Base-by-base conservation (phyloP, 2,888 invertebrate species). In the Barypeithes pellucidus region DNA sequence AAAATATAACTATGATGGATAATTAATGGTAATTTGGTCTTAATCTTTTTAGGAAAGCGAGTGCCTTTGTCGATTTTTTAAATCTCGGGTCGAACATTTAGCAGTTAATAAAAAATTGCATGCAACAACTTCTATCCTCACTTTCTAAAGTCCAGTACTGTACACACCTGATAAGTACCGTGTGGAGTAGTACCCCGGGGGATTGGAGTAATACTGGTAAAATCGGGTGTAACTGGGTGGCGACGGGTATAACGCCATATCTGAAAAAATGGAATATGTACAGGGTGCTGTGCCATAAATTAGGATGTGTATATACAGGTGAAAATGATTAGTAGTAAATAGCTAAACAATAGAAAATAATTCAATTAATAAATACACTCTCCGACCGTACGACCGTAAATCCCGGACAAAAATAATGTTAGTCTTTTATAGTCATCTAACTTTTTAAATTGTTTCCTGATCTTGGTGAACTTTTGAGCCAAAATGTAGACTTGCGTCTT, bases 211-310 rank as follows among this genome's bases (percentile, higher is more conserved):
- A 87, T 89, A 90, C 87, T 90, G 89, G 85, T 88, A 89, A 86
- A 89, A 88, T 85, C 89, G 88, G 83, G 89, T 89, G 86, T 90
- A 90, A 84, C 89, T 89, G 79, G 90, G 89, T 79, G 89, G 89
- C 81, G 90, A 88, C 79, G 89, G 83, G 79, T 82, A 83, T 80
- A 91, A 86, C 79, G 90, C 90, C 83, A 91, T 89, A 90, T 91
- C 91, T 91, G 87, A 80, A 87, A 87, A 76, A 71, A 45, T 47
- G 52, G 41, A 62, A 71, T 75, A 72, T 74, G 16, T 74, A 73
- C 73, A 73, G 52, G 66, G 72, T 72, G 67, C 41, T 29, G 65
- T 69, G 69, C 20, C n/a, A n/a, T 50, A 8, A 20, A 9, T 47
- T 47, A 20, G 5, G 20, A 11, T 11, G n/a, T 50, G 24, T 50